Evolutionary conservation across 2,888 invertebrate genomes (phyloP).

Genomic region (Pemphredon lugubris): DNA sequence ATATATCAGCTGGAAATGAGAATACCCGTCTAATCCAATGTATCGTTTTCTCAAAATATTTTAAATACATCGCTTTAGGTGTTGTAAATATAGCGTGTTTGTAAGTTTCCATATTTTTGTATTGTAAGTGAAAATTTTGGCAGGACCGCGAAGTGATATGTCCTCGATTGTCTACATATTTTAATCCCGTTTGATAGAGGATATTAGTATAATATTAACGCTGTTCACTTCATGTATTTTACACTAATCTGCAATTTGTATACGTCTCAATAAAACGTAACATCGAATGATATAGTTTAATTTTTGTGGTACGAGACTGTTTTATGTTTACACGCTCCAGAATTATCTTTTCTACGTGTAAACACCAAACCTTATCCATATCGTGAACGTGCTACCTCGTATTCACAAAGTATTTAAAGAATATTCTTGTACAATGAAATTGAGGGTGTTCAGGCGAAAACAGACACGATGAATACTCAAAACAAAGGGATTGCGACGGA

Average conservation of each 20-base stretch:
- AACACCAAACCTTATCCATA: no score
- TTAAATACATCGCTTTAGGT: no score
- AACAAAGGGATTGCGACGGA: no score
- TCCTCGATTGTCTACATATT: neutral
- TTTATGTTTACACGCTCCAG: no score
- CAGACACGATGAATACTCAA: no score
- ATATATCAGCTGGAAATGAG: neutral
- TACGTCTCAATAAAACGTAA: conserved; percentile 24
- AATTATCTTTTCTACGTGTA: no score
- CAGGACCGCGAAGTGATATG: neutral
- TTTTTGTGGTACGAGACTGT: no score
- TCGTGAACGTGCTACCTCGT: no score
- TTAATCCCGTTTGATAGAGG: neutral
- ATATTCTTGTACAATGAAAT: no score
- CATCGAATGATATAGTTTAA: neutral
- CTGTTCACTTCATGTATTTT: conserved; percentile 21
- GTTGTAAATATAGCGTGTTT: neutral
- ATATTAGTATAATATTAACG: conserved; percentile 7
- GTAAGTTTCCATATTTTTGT: neutral
- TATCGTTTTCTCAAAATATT: neutral
- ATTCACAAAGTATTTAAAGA: no score
- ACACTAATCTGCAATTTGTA: conserved; percentile 20
- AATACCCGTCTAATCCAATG: no score
- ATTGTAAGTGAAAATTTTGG: neutral
- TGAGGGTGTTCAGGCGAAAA: no score